phyloP scores from a whole-genome alignment of 1,140 invertebrate genomes.

The Orussus abietinus region DNA sequence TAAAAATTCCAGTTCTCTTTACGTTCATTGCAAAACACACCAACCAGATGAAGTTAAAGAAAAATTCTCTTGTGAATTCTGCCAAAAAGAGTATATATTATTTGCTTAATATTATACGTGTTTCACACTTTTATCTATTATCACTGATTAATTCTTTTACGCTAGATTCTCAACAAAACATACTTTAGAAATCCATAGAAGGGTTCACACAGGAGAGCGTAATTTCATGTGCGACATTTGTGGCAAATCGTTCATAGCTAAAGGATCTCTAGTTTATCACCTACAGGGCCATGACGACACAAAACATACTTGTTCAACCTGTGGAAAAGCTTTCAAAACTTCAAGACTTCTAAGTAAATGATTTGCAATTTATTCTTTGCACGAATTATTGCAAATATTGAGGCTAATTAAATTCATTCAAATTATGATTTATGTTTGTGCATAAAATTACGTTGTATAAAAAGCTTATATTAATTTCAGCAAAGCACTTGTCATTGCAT shows the following conservation, averaged over 20 bases:
- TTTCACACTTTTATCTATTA: background rate
- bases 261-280: slow-evolving; percentile 43
- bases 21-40: slow-evolving; percentile 29
- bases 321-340: slow-evolving; percentile 34
- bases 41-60: slow-evolving; percentile 25
- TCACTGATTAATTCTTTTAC: slow-evolving; percentile 12
- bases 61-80: slow-evolving; percentile 19
- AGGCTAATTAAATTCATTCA: slow-evolving; percentile 17
- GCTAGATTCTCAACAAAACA: slow-evolving; percentile 23
- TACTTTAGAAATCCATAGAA: slow-evolving; percentile 25
- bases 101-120: slow-evolving; percentile 3
- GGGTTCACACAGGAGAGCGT: slow-evolving; percentile 33
- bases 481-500: slow-evolving; percentile 54
- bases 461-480: slow-evolving; percentile 32
- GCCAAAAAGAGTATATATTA: slow-evolving; percentile 12
- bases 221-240: slow-evolving; percentile 41
- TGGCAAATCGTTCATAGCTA: slow-evolving; percentile 35
- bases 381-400: too few species aligned
- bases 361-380: too few species aligned
- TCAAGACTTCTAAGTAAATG: slow-evolving; percentile 31
- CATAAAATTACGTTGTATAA: slow-evolving; percentile 21
- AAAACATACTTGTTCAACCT: slow-evolving; percentile 45
- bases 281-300: slow-evolving; percentile 54
- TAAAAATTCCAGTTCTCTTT: slow-evolving; percentile 31
- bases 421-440: slow-evolving; percentile 20